Base-by-base conservation (phyloP, 1,140 invertebrate species). In the Zeugodacus cucurbitae region DNA sequence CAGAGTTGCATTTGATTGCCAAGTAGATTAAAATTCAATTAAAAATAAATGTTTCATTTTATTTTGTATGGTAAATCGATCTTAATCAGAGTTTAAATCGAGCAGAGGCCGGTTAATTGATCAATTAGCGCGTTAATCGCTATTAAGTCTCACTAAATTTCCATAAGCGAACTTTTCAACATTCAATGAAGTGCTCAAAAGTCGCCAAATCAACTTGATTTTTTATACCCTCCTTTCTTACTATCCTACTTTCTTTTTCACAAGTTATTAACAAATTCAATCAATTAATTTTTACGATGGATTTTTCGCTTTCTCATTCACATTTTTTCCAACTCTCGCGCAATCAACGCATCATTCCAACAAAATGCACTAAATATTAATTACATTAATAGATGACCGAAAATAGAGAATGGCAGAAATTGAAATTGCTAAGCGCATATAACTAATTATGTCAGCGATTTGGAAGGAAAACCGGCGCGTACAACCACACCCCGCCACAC, bases 301-400 rank as follows among this genome's bases (percentile, higher is more conserved):
- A 37, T 22, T 74, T 74, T 74, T 74, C 67, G 67, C 3, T n/a
- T 74, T 34, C 34, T 20, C n/a, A n/a, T 41, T 26, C 5, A 8
- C 22, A n/a, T 62, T 62, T 62, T n/a, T 10, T 26, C 14, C 17
- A n/a, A 10, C n/a, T 62, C 26, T 62, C 58, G 58, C n/a, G 2
- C 48, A 62, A n/a, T 74, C 67, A 74, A 1, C 34, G 20, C 34
- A 41, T 74, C 67, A 74, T 74, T 74, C 67, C 67, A 37, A 34
- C 34, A 37, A 74, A 74, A 41, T 74, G 14, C 67, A 22, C 67
- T 74, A 74, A 74, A 74, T 74, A 74, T 74, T 74, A 74, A 74
- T 74, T 74, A 74, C 67, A 74, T 74, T 74, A 74, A 74, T 34
- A 41, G 34, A 74, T 37, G 67, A n/a, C 20, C 17, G 22, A 74